Evolutionary conservation across 30 jellyfish, hydroid and myxozoan genomes (phyloP), one percentile per base, ranked within the genome.

Genomic region (Pseudorhiza aurosa): DNA sequence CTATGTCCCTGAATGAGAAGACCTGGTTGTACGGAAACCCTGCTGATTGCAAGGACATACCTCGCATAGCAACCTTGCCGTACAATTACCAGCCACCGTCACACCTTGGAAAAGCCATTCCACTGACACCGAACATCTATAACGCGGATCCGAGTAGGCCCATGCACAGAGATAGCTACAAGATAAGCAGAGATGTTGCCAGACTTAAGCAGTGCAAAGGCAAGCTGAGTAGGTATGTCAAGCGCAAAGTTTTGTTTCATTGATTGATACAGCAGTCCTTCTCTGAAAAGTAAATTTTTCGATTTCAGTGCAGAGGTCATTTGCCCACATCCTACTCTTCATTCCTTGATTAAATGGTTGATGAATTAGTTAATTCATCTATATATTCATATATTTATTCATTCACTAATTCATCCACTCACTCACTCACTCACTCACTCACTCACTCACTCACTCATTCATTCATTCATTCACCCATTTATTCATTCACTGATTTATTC

Each of bases 51-150:
- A 85, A 85, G 21, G 96, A 68, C 7, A 67, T 59, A 19, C 39
- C 63, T 9, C 96, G 96, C 62, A 50, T 85, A 19, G 77, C 85
- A 1, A 50, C 90, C 27, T 21, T 92, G 26, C 98, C 98, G 21
- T 72, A 40, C 37, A 92, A 92, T 43, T 92, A 92, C 56, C 96
- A 85, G 39, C 97, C 98, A 0, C 98, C 98, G 19, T 92, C 98
- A 0, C 25, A 43, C 3, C 69, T 53, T 32, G 98, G 98, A 3
- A 85, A 40, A 27, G 95, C 95, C 8, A 92, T 92, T 21, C 97
- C 98, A 31, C 19, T 85, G 59, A 77, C 98, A 29, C 37, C 69
- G 1, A 62, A 92, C 51, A 74, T 92, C 21, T 92, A 92, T 82
- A 92, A 92, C 59, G 98, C 96, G 36, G 98, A 92, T 58, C 96